These are phyloP conservation scores for Erebia ligea DNA, from an alignment of 2,888 invertebrate genomes.

Conservation along the genomic window DNA sequence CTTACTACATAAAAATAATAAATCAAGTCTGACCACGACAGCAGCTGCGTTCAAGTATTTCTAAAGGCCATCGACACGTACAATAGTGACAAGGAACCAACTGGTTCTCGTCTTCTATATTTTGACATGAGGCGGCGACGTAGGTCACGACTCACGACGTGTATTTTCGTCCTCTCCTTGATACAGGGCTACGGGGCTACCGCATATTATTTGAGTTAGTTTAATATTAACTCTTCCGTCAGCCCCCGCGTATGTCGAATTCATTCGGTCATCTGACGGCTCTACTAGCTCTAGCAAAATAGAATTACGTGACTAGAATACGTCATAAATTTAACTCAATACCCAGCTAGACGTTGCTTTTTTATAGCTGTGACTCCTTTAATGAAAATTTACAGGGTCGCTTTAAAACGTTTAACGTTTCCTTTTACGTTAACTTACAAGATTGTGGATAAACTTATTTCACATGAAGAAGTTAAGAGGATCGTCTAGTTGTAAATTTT, in stretches of 20 bases:
- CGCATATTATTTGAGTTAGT: slow-evolving; percentile 70
- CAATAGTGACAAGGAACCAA: slow-evolving; percentile 29
- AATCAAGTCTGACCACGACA: slow-evolving; percentile 18
- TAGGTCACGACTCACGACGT: slow-evolving; percentile 79
- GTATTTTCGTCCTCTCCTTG: slow-evolving; percentile 80
- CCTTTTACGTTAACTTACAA: background rate
- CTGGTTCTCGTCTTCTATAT: slow-evolving; percentile 55
- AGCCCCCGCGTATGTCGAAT: slow-evolving; percentile 56
- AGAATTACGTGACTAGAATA: slow-evolving; percentile 33
- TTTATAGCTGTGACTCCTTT: background rate
- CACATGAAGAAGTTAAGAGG: no score
- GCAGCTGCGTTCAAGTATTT: slow-evolving; percentile 27
- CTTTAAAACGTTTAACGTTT: background rate
- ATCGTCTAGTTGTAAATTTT: no score
- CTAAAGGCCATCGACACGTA: slow-evolving; percentile 29
- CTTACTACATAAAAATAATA: slow-evolving; percentile 7
- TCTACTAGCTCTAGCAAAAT: slow-evolving; percentile 29
- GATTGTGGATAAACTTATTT: no score
- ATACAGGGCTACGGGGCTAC: slow-evolving; percentile 81
- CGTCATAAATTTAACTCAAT: slow-evolving; percentile 20
- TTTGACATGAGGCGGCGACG: slow-evolving; percentile 62
- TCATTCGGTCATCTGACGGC: slow-evolving; percentile 40
- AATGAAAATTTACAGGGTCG: background rate
- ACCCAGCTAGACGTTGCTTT: slow-evolving; percentile 11
- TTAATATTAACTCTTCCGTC: slow-evolving; percentile 79